Evolutionary conservation across 2,888 invertebrate species (phyloP).

Genomic region (Ennomos quercinarius): DNA sequence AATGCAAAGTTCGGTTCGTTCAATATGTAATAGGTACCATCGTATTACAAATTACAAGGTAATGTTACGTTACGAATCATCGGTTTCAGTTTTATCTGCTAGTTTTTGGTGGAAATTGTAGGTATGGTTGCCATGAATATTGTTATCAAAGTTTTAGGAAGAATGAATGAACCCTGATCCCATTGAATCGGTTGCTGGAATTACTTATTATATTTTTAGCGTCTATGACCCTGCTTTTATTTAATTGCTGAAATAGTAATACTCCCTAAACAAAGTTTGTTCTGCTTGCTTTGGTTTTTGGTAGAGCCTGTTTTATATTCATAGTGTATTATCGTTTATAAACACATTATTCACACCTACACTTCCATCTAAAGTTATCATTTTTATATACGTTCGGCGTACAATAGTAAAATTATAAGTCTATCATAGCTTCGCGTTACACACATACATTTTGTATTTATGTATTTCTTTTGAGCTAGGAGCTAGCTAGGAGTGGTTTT

Average conservation of each 20-base stretch:
- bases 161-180: too few species aligned
- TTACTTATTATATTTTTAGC: too few species aligned
- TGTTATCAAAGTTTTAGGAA: too few species aligned
- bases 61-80: constrained; percentile 24
- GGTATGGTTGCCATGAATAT: too few species aligned
- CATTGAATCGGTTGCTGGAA: too few species aligned
- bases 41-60: constrained; percentile 7
- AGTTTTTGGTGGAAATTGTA: too few species aligned
- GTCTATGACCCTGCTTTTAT: too few species aligned
- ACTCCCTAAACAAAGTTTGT: too few species aligned
- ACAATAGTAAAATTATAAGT: background rate
- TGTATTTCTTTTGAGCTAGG: constrained; percentile 16
- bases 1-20: constrained; percentile 2
- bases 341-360: constrained; percentile 19
- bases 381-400: background rate
- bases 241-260: too few species aligned
- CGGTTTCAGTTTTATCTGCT: background rate
- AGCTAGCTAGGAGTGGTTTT: constrained; percentile 9
- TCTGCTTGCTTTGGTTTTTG: background rate
- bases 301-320: constrained; percentile 14
- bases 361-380: constrained; percentile 7
- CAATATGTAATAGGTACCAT: background rate
- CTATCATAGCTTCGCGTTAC: constrained; percentile 20
- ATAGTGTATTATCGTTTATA: constrained; percentile 15
- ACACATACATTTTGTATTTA: constrained; percentile 2